These are phyloP conservation scores for Melanerpes formicivorus DNA, from an alignment of 2,113 vertebrate genomes.

Conservation along the genomic window DNA sequence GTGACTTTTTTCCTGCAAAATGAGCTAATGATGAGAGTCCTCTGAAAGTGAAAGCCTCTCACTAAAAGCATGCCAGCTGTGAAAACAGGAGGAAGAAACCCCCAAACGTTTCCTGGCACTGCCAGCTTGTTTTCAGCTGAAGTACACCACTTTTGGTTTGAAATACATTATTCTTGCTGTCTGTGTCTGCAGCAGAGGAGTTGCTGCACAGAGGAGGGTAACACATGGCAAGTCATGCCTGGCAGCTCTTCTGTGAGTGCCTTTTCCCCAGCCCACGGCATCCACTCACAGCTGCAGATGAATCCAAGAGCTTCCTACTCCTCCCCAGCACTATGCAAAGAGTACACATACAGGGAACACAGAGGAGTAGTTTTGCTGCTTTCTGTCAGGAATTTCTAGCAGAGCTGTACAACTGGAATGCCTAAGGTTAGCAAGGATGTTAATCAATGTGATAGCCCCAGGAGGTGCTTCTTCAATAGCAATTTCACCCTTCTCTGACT, in stretches of 20 bases:
- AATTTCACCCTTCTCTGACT: not conserved
- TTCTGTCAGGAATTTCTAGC: not conserved
- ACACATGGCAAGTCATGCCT: not conserved
- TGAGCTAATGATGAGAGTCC: not conserved
- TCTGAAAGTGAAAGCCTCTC: not conserved
- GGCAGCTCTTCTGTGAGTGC: not conserved
- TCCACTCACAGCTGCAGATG: not conserved
- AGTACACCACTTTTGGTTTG: not conserved
- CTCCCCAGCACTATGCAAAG: not conserved
- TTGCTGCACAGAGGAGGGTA: not conserved
- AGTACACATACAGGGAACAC: fast-evolving
- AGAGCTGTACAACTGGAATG: not conserved
- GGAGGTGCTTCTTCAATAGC: not conserved
- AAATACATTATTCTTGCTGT: not conserved
- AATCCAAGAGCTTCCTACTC: not conserved
- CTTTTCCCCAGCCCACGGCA: not conserved
- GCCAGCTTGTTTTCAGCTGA: not conserved
- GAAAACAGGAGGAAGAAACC: not conserved
- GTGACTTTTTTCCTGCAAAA: not conserved
- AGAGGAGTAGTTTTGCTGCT: not conserved
- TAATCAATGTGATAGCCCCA: not conserved
- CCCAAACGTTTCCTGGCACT: not conserved
- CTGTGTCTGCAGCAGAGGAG: not conserved
- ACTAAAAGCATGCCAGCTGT: not conserved
- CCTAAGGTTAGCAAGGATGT: not conserved